Conservation (phyloP, 2,113 vertebrate genomes). For the Phaethornis superciliosus region DNA sequence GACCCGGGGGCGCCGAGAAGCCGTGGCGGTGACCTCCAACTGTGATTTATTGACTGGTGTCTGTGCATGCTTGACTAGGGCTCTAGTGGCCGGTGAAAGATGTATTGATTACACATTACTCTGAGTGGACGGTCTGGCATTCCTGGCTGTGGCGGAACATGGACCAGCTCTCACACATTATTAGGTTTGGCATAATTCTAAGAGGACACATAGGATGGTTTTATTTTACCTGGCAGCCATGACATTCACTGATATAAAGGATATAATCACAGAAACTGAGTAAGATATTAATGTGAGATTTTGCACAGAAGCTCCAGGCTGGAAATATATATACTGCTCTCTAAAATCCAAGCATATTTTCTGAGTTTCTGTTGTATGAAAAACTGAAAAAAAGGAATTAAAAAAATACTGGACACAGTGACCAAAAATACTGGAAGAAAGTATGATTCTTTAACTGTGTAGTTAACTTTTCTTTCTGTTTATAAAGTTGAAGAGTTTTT, state of each 20-base stretch:
- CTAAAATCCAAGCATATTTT: constrained; percentile 24
- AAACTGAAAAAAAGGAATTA: not conserved
- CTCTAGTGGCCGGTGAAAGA: constrained; percentile 37
- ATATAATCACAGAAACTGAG: constrained; percentile 59
- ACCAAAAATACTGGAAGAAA: not conserved
- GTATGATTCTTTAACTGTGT: not conserved
- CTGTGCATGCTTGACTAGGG: constrained; percentile 26
- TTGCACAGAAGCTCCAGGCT: constrained; percentile 28
- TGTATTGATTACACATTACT: constrained; percentile 70
- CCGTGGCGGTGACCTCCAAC: constrained; percentile 26
- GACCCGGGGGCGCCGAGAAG: not conserved
- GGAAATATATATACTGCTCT: constrained; percentile 17
- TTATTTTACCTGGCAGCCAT: constrained; percentile 67
- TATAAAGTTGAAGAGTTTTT: not conserved
- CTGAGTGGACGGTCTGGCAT: constrained; percentile 37
- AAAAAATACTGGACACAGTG: not conserved
- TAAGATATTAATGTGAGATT: constrained; percentile 53
- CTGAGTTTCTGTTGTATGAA: constrained; percentile 41
- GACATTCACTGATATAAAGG: constrained; percentile 68
- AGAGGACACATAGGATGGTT: constrained; percentile 45
- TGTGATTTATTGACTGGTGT: constrained; percentile 32
- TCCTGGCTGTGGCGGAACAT: not conserved
- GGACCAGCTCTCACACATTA: constrained; percentile 3
- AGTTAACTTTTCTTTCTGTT: not conserved
- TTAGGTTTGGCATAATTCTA: constrained; percentile 63